phyloP scores from a whole-genome alignment of 1,140 invertebrate species.

The Steinernema feltiae region DNA sequence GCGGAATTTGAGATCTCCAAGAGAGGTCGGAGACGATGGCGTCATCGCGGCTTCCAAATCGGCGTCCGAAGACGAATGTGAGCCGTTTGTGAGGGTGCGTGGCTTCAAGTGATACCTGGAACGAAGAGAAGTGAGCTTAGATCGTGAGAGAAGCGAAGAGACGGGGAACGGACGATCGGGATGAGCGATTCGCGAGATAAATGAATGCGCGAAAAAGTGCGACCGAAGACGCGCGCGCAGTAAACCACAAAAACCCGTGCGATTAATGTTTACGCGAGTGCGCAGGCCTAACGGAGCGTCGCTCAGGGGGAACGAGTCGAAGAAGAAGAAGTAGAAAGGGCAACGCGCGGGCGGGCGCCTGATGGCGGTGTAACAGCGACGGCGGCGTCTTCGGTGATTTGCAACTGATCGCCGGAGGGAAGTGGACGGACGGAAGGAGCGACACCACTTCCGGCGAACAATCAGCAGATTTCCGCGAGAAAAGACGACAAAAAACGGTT shows the following conservation, averaged over 20 bases:
- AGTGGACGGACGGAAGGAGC: background rate
- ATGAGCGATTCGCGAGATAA: background rate
- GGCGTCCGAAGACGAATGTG: background rate
- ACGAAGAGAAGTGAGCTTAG: no score
- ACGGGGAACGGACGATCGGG: background rate
- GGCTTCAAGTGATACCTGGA: slow-evolving; percentile 3
- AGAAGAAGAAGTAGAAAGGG: background rate
- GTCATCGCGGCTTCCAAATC: slow-evolving; percentile 1
- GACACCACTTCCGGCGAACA: background rate
- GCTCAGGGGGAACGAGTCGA: background rate
- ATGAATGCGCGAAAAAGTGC: slow-evolving; percentile 15
- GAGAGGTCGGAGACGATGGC: background rate
- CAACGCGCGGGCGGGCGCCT: background rate
- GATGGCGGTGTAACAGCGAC: slow-evolving; percentile 10
- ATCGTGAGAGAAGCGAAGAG: background rate
- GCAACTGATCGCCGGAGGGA: background rate
- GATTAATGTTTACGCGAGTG: slow-evolving; percentile 11
- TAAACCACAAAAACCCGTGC: slow-evolving; percentile 5
- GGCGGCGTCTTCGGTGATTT: background rate
- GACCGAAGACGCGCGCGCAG: background rate
- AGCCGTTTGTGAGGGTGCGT: background rate
- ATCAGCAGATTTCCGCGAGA: background rate
- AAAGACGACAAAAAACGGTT: background rate
- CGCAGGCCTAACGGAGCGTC: slow-evolving; percentile 9
- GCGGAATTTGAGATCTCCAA: slow-evolving; percentile 2